Percentiles rank a stretch among this genome's conserved stretches.
Evolutionary conservation across 2,113 vertebrate genomes (phyloP).

Genomic region (Ammospiza caudacuta): DNA sequence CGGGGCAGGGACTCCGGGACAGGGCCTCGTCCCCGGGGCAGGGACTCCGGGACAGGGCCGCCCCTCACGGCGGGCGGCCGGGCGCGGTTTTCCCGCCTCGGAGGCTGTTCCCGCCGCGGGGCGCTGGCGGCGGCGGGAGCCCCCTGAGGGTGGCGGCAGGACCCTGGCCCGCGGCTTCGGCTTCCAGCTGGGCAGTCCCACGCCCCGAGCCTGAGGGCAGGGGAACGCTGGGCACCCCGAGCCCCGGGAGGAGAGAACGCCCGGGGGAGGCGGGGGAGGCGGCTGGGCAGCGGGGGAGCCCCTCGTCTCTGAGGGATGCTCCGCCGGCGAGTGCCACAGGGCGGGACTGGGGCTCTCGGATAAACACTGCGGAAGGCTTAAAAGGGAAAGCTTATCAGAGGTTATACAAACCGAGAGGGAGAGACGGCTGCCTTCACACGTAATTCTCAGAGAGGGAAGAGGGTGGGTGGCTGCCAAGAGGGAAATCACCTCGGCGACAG

Average conservation of each 20-base stretch:
- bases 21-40: neutral
- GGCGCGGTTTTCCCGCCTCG: neutral
- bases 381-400: neutral
- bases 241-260: neutral
- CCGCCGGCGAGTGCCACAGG: neutral
- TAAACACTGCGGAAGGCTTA: neutral
- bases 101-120: neutral
- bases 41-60: neutral
- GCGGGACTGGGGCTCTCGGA: neutral
- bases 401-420: neutral
- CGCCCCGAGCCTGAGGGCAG: neutral
- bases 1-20: neutral
- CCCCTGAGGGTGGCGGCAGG: fast-evolving
- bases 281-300: fast-evolving
- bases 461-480: fast-evolving
- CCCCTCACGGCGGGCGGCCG: fast-evolving
- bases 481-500: neutral
- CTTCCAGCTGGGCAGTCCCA: fast-evolving
- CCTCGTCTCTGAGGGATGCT: neutral
- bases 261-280: neutral
- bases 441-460: neutral
- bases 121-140: fast-evolving
- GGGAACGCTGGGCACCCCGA: fast-evolving
- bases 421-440: neutral
- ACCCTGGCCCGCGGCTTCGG: fast-evolving